These are phyloP conservation scores for Uloborus plumipes DNA, from an alignment of 2,888 invertebrate genomes.

Conservation along the genomic window DNA sequence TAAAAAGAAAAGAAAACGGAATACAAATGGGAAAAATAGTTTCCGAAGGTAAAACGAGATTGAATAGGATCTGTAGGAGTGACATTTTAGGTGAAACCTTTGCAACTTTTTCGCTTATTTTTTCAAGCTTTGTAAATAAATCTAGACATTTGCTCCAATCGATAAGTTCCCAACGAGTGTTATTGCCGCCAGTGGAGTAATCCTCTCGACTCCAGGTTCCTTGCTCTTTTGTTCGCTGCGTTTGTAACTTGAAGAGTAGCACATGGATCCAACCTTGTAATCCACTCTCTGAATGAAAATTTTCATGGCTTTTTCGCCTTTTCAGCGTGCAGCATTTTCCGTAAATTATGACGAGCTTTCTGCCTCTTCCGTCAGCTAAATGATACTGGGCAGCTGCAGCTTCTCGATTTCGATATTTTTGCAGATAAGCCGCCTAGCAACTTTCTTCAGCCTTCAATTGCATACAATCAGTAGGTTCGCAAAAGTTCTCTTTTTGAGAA, in stretches of 20 bases:
- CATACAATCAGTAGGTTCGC: slow-evolving; percentile 15
- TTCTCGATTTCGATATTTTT: slow-evolving; percentile 29
- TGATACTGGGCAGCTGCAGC: slow-evolving; percentile 44
- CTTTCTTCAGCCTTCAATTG: slow-evolving; percentile 19
- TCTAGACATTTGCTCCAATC: slow-evolving; percentile 50
- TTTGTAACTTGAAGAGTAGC: not conserved
- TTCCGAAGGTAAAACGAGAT: slow-evolving; percentile 58
- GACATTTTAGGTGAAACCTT: slow-evolving; percentile 49
- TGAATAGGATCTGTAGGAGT: slow-evolving; percentile 46
- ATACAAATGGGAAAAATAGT: slow-evolving; percentile 57
- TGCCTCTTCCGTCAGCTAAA: slow-evolving; percentile 37
- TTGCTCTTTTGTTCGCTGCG: slow-evolving; percentile 12
- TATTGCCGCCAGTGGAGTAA: slow-evolving; percentile 53
- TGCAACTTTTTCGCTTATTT: slow-evolving; percentile 31
- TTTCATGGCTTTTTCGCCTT: slow-evolving; percentile 7
- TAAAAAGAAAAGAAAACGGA: slow-evolving; percentile 10
- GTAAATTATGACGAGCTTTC: slow-evolving; percentile 35
- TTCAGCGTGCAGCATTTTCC: slow-evolving; percentile 22
- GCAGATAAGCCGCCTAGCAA: slow-evolving; percentile 7
- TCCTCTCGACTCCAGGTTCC: slow-evolving; percentile 31
- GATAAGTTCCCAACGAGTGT: slow-evolving; percentile 42
- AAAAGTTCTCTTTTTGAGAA: slow-evolving; percentile 2
- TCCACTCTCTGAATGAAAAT: slow-evolving; percentile 46
- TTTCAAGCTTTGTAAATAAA: slow-evolving; percentile 41
- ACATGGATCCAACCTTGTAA: slow-evolving; percentile 47